These are phyloP conservation scores for Rhabdomys dilectus DNA, from an alignment of 2,113 vertebrate genomes.

Conservation along the genomic window DNA sequence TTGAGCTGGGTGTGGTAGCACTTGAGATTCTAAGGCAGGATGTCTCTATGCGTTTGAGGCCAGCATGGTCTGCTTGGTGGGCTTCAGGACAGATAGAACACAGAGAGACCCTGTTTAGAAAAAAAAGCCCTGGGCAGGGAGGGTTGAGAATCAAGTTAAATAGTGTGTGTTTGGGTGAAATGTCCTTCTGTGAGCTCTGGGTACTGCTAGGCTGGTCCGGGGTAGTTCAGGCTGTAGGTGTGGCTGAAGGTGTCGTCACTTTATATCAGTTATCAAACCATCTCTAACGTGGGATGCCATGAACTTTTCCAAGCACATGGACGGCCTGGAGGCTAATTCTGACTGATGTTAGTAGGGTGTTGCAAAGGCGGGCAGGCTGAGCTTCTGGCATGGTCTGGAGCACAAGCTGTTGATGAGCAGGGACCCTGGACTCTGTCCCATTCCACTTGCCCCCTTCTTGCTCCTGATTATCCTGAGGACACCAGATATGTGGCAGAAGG, in stretches of 20 bases:
- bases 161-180: neutral
- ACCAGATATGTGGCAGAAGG: no score
- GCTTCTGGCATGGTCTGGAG: neutral
- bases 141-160: neutral
- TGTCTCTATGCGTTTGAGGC: neutral
- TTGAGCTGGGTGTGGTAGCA: neutral
- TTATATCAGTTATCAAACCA: neutral
- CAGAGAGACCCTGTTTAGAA: neutral
- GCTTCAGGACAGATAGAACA: neutral
- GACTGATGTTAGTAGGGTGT: neutral
- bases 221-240: neutral
- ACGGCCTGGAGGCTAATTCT: neutral
- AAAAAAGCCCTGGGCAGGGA: neutral
- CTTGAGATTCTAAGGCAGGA: no score
- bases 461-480: neutral
- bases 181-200: neutral
- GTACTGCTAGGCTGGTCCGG: neutral
- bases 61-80: neutral
- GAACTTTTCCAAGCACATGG: neutral
- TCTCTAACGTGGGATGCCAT: neutral
- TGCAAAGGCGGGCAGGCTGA: neutral
- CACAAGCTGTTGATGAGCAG: neutral
- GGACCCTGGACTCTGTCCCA: neutral
- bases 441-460: neutral
- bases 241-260: accelerated